Evolutionary conservation across 2,797 vertebrate species (phyloP).

Genomic region (Triplophysa yarkandensis): DNA sequence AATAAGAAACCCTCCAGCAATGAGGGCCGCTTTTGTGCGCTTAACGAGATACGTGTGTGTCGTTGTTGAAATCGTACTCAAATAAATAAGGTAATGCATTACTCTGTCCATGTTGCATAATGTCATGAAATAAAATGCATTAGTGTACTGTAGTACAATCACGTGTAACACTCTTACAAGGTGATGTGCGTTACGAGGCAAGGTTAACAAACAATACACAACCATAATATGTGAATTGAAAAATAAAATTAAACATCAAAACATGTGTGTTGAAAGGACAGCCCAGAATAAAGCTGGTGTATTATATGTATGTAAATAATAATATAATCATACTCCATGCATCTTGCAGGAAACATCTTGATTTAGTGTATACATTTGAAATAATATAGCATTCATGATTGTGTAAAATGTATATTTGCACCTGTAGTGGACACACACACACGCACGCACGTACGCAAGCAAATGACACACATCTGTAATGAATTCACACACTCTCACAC

Average conservation of each 20-base stretch:
- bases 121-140: not conserved
- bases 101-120: not conserved
- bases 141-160: not conserved
- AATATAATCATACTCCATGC: not conserved
- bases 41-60: slow-evolving; percentile 7
- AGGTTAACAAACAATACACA: not conserved
- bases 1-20: slow-evolving; percentile 39
- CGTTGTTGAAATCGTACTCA: not conserved
- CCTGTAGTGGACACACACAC: not conserved
- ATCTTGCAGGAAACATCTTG: not conserved
- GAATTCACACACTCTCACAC: too few species aligned
- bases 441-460: not conserved
- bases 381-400: not conserved
- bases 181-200: not conserved
- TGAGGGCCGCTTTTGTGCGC: slow-evolving; percentile 5
- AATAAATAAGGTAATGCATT: slow-evolving; percentile 5
- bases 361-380: not conserved
- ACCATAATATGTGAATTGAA: not conserved
- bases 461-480: too few species aligned
- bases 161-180: not conserved
- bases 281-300: not conserved
- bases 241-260: not conserved
- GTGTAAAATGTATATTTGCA: not conserved
- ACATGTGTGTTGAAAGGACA: not conserved
- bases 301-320: not conserved